phyloP scores from a whole-genome alignment of 2,113 vertebrate species.

The Myrmecophaga tridactyla region DNA sequence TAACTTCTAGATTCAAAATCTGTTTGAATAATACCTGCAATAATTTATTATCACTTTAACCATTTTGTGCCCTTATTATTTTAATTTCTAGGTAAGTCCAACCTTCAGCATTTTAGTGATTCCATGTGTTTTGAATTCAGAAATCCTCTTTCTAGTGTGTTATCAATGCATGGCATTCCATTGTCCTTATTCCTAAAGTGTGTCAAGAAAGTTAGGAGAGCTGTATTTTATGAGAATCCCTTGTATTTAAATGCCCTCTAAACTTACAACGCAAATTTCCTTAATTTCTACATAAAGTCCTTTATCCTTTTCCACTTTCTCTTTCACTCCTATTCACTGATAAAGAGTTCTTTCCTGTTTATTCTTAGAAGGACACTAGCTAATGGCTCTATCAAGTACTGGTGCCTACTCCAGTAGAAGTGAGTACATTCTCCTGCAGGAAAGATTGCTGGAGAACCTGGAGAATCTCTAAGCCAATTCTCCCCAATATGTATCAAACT shows the following conservation, averaged over 20 bases:
- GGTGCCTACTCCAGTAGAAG: neutral
- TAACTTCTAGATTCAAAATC: neutral
- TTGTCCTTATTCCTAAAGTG: neutral
- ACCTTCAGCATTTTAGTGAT: neutral
- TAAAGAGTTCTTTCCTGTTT: neutral
- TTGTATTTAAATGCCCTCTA: neutral
- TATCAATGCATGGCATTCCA: neutral
- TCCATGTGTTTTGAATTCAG: neutral
- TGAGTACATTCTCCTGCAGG: neutral
- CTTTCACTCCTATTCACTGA: neutral
- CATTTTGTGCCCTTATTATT: neutral
- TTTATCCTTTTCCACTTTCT: neutral
- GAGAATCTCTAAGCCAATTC: neutral
- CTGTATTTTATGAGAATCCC: neutral
- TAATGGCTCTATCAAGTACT: neutral
- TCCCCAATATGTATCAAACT: neutral
- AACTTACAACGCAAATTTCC: neutral
- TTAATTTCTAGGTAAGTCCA: neutral
- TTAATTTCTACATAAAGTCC: neutral
- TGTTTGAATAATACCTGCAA: neutral
- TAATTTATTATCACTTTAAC: neutral
- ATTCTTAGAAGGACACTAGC: neutral
- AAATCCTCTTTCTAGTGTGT: neutral
- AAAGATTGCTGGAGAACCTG: neutral
- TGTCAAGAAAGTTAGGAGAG: neutral